Percentiles rank a stretch among this genome's conserved stretches.
Evolutionary conservation across 2,888 invertebrate species (phyloP).

Genomic region (Sinotaia quadrata): DNA sequence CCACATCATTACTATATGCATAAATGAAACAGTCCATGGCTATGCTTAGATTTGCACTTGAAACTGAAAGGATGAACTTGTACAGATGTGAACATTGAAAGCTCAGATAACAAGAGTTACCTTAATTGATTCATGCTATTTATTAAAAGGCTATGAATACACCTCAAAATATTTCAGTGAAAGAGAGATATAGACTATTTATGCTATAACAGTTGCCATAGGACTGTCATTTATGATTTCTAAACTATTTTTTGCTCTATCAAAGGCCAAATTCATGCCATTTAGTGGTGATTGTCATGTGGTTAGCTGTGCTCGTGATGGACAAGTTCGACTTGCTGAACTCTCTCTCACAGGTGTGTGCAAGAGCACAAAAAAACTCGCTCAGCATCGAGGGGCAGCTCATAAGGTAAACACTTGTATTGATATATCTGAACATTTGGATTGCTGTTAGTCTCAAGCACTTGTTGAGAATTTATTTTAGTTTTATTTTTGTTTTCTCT

Average conservation of each 20-base stretch:
- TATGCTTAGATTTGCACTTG: no score
- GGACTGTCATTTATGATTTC: no score
- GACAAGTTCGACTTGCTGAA: conserved; percentile 82
- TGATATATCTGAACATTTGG: background rate
- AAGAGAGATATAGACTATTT: no score
- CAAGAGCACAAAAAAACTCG: conserved; percentile 78
- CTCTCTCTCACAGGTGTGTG: conserved; percentile 74
- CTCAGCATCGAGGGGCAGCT: conserved; percentile 83
- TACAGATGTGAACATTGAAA: no score
- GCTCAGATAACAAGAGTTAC: no score
- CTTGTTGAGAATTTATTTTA: background rate
- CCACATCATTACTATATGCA: no score
- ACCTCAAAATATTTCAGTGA: no score
- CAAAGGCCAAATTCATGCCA: conserved; percentile 85
- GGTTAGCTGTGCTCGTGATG: conserved; percentile 90
- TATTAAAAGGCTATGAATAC: no score
- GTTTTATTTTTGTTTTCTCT: background rate
- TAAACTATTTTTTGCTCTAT: background rate
- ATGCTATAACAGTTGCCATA: no score
- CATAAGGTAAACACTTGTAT: conserved; percentile 84
- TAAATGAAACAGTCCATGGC: no score
- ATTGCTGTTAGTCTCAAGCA: background rate
- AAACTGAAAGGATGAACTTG: no score
- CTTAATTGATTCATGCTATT: no score
- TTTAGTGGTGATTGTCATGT: conserved; percentile 85